These are phyloP conservation scores for Montipora efflorescens DNA, from an alignment of 64 coral and sea anemone species.

Conservation along the genomic window DNA sequence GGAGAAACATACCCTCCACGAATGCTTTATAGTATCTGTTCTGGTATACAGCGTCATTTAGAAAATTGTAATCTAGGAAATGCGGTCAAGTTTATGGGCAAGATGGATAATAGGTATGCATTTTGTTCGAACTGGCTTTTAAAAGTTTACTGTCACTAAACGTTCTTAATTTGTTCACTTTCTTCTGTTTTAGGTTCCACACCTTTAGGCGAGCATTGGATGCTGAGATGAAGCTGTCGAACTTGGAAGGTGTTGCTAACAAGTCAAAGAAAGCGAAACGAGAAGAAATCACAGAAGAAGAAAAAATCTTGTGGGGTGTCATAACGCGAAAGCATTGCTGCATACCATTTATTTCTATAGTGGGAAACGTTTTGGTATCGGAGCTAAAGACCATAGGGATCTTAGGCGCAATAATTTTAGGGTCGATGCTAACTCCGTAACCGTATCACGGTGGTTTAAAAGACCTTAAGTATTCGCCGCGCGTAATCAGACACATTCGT, in stretches of 20 bases:
- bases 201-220: background rate
- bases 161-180: background rate
- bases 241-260: too few species aligned
- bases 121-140: background rate
- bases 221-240: too few species aligned
- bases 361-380: too few species aligned
- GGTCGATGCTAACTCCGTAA: background rate
- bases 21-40: background rate
- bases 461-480: background rate
- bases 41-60: background rate
- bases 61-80: background rate
- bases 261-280: too few species aligned
- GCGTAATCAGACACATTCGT: too few species aligned
- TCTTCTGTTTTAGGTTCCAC: constrained; percentile 4
- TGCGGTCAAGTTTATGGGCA: background rate
- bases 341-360: too few species aligned
- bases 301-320: too few species aligned
- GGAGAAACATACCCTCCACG: background rate
- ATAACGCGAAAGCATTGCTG: too few species aligned
- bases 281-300: too few species aligned
- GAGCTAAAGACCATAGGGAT: too few species aligned
- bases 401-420: background rate
- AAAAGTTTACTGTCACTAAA: constrained; percentile 3
- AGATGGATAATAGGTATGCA: background rate
- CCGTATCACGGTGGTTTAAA: background rate